Conservation (phyloP, 1,140 invertebrate genomes). For the Papilio polytes region DNA sequence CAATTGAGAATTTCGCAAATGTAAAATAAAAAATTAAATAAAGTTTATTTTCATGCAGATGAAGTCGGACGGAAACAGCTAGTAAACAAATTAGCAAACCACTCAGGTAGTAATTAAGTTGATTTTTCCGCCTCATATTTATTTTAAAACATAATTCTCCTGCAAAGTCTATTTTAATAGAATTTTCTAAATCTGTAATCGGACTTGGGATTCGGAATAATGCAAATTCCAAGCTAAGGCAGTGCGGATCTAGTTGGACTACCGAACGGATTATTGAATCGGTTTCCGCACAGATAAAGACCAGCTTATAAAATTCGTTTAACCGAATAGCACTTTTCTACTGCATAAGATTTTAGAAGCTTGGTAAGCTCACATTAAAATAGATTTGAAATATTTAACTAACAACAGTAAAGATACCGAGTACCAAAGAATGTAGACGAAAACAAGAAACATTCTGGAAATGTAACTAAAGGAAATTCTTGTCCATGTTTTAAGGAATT, state of each 20-base stretch:
- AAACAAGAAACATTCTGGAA: neutral
- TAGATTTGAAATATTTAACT: neutral
- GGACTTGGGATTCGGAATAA: neutral
- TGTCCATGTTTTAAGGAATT: neutral
- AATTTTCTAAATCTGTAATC: neutral
- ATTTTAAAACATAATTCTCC: neutral
- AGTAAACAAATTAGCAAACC: neutral
- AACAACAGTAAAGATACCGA: neutral
- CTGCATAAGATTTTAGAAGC: neutral
- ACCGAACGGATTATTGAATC: slow-evolving; percentile 13
- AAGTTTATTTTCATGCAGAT: too few relatives aligned
- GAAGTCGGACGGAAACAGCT: too few relatives aligned
- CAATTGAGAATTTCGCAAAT: too few relatives aligned
- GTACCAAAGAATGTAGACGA: neutral
- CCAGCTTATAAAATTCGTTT: slow-evolving; percentile 16
- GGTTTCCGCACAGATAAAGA: slow-evolving; percentile 17
- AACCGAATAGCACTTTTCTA: slow-evolving; percentile 1
- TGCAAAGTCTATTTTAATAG: neutral
- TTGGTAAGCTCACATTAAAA: neutral
- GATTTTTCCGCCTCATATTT: too few relatives aligned
- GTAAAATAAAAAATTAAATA: too few relatives aligned
- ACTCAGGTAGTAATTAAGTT: too few relatives aligned
- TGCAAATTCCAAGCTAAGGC: slow-evolving; percentile 8
- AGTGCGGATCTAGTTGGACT: neutral
- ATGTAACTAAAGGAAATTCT: neutral